Base-by-base conservation (phyloP, 1,140 invertebrate species). In the Bombus sibiricus region DNA sequence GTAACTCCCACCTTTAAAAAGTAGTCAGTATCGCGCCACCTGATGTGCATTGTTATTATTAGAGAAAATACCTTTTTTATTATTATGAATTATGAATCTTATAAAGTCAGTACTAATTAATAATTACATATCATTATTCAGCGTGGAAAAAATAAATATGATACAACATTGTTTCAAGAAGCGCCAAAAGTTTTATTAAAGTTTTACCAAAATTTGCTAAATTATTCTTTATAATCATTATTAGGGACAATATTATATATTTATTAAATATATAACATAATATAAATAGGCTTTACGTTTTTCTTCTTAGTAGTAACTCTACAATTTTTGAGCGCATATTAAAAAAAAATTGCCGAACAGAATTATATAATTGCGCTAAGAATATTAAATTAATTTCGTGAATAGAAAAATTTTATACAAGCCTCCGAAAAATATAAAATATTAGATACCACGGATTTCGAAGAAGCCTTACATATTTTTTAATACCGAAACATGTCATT, bases 161-260 rank as follows among this genome's bases (percentile, higher is more conserved):
- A 15, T 28, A 32, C 39, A 66, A 66, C 25, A n/a, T 47, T n/a
- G 28, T 76, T 83, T 82, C 39, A 53, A 47, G 72, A 83, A 83
- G 81, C 72, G 81, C 57, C 81, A 82, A 25, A 75, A 64, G 12
- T 64, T 82, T 82, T 82, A 82, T 82, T 82, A 75, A 81, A 71
- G 32, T 73, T 8, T 82, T 82, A 72, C 57, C 71, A 75, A 83
- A 82, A 83, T 53, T 64, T 59, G 57, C 18, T 32, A 43, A 66
- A 64, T 68, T 53, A 66, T 53, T 66, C 64, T 83, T 76, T n/a
- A 37, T 47, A 72, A 82, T 57, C 32, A 64, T 75, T 34, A 34
- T 75, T 34, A 53, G n/a, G 39, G 66, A 80, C 34, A 41, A 76
- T 37, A 25, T 32, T 34, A 66, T 37, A 82, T 34, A 64, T 43